Evolutionary conservation across 2,888 invertebrate species (phyloP).

Genomic region (Nomada fucata): DNA sequence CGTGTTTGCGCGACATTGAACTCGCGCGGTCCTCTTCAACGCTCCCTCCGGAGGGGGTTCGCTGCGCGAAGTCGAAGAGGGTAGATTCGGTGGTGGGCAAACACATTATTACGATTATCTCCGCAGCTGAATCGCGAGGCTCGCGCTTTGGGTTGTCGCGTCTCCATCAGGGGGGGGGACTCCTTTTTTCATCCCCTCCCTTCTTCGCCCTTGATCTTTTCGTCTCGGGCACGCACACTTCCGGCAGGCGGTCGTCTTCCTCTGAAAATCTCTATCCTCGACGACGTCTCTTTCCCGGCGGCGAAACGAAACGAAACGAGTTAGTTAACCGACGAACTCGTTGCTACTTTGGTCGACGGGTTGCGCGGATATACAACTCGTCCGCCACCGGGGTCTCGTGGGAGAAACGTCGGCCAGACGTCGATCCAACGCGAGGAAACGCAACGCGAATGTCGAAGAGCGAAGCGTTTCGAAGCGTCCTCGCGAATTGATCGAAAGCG

Average conservation of each 20-base stretch:
- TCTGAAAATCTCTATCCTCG: not conserved
- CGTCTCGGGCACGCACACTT: not conserved
- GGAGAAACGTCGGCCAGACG: too few relatives aligned
- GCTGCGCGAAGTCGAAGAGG: conserved; percentile 36
- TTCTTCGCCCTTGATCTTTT: not conserved
- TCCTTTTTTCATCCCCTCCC: not conserved
- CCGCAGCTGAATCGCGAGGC: conserved; percentile 63
- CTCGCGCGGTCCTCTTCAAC: conserved; percentile 47
- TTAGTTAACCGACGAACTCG: not conserved
- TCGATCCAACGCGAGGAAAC: too few relatives aligned
- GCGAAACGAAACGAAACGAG: not conserved
- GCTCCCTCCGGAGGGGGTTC: conserved; percentile 40
- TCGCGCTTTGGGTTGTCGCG: conserved; percentile 46
- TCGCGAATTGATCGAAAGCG: too few relatives aligned
- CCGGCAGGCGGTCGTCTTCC: too few relatives aligned
- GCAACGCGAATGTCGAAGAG: too few relatives aligned
- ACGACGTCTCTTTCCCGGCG: too few relatives aligned
- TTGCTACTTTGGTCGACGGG: too few relatives aligned
- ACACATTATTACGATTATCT: conserved; percentile 76
- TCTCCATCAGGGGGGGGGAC: conserved; percentile 32
- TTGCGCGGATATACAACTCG: too few relatives aligned
- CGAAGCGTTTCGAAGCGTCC: too few relatives aligned
- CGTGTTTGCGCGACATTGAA: conserved; percentile 69
- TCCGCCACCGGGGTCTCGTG: too few relatives aligned
- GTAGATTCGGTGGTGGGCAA: conserved; percentile 69